A percentile compares a stretch with the other conserved stretches of the same genome.
Conservation (phyloP, 2,888 invertebrate genomes). For the Glyphotaelius pellucidus region DNA sequence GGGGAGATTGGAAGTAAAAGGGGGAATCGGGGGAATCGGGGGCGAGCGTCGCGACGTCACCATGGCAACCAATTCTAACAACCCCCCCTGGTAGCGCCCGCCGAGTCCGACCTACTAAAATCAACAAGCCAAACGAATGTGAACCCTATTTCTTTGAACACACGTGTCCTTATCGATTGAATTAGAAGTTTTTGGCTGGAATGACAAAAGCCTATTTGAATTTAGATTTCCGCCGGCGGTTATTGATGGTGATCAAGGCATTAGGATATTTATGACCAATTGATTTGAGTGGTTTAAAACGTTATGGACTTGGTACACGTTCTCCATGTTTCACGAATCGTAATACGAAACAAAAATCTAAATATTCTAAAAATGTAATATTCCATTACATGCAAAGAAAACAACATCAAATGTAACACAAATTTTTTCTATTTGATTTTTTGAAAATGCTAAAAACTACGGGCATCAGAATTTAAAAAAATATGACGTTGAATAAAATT, state of each 20-base stretch:
- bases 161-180: conserved; percentile 2
- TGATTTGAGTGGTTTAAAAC: neutral
- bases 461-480: neutral
- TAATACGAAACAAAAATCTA: too few relatives aligned
- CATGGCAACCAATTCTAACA: conserved; percentile 62
- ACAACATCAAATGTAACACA: too few relatives aligned
- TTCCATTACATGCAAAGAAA: too few relatives aligned
- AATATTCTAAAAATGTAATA: too few relatives aligned
- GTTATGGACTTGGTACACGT: neutral
- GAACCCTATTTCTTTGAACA: conserved; percentile 5
- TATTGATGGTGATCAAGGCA: conserved; percentile 20
- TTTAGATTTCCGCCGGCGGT: conserved; percentile 4
- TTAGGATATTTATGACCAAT: conserved; percentile 3
- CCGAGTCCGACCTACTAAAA: conserved; percentile 49
- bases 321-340: neutral
- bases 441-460: too few relatives aligned
- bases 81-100: conserved; percentile 52
- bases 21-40: conserved; percentile 21
- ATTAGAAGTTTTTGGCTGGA: neutral
- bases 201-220: conserved; percentile 29
- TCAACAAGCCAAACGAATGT: neutral
- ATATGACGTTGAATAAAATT: neutral
- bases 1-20: neutral
- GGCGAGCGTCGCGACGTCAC: conserved; percentile 61
- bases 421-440: too few relatives aligned